Evolutionary conservation across 2,888 invertebrate genomes (phyloP), one percentile per base, ranked within the genome.

Genomic region (Meliscaeva auricollis): DNA sequence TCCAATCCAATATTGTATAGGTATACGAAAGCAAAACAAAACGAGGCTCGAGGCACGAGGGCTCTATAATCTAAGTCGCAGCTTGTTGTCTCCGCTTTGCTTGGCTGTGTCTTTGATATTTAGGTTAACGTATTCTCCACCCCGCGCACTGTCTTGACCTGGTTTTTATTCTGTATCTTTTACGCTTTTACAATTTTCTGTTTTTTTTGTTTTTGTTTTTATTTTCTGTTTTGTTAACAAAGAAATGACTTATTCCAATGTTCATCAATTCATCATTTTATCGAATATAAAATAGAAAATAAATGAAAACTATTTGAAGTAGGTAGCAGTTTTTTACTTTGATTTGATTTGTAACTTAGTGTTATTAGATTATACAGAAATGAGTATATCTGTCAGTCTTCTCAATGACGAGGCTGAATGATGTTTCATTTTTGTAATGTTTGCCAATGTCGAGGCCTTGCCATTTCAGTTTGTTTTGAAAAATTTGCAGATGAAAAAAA

Each of bases 111-210:
- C 78, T 76, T 84, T 44, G 32, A 72, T 72, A 84, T 84, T 80
- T 84, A 80, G 84, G 80, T 84, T 76, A 84, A 76, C 60, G 52
- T 68, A 60, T 79, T 75, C 80, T 54, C 48, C 66, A 62, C 84
- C 74, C 74, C 76, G 60, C 81, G n/a, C 56, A 9, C 46, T 68
- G 60, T 41, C 68, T 68, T 80, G 84, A 80, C 84, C 84, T 68
- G 80, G 72, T 66, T 84, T 46, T 20, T 20, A n/a, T n/a, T n/a
- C n/a, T 76, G 52, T 62, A 66, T 50, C 22, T 72, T 75, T 52
- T 75, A 38, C 50, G 66, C 72, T 38, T 50, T 66, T 66, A 66
- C 66, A 50, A 35, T 66, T 66, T 46, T 64, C 8, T 46, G 44
- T 35, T 2, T 15, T n/a, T 30, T 44, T 52, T 60, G 6, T n/a